Evolutionary conservation across 2,113 vertebrate species (phyloP).

Genomic region (Sigmodon hispidus): DNA sequence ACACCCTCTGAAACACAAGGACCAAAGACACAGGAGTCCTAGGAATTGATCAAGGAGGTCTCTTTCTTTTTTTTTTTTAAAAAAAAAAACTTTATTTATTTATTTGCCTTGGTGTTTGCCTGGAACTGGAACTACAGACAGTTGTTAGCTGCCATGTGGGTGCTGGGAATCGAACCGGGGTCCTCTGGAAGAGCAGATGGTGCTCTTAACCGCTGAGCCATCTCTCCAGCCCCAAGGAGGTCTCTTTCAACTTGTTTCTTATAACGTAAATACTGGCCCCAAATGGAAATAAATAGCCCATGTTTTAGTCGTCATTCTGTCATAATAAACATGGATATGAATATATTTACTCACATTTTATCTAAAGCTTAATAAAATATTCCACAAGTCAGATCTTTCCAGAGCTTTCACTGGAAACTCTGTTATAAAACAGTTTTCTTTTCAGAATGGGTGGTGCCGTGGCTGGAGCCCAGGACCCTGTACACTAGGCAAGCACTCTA

Average conservation of each 20-base stretch:
- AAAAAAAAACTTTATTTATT: too few species aligned
- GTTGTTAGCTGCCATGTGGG: too few species aligned
- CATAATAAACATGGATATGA: neutral
- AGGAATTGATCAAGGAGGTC: neutral
- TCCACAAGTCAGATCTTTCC: neutral
- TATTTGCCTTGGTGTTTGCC: too few species aligned
- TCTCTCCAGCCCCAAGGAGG: too few species aligned
- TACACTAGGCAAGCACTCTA: neutral
- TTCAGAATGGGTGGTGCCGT: neutral
- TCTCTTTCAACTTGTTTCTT: neutral
- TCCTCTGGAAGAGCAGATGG: too few species aligned
- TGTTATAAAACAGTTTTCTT: neutral
- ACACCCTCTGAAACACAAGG: neutral
- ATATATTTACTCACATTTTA: neutral
- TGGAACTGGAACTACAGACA: too few species aligned
- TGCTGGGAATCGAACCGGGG: too few species aligned
- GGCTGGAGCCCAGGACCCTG: too few species aligned
- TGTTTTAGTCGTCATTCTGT: neutral
- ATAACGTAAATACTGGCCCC: neutral
- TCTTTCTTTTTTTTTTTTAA: too few species aligned
- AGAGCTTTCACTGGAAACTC: neutral
- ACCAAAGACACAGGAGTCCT: neutral
- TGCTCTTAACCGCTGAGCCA: too few species aligned
- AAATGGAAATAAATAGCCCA: neutral
- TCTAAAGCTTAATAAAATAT: neutral